These are phyloP conservation scores for Bellardia pandia DNA, from an alignment of 2,888 invertebrate species.

Conservation along the genomic window DNA sequence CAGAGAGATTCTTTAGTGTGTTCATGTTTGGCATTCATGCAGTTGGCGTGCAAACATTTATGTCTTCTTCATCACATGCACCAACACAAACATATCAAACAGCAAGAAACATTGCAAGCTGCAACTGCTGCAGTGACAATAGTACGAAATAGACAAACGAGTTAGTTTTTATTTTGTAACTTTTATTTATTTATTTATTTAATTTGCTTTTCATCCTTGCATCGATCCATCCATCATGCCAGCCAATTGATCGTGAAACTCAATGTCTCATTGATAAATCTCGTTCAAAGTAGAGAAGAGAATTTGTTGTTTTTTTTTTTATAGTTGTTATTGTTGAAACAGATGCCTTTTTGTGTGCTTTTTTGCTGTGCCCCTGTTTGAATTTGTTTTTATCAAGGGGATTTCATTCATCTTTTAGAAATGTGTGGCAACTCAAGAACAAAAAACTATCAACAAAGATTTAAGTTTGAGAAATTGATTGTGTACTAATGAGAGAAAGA, in stretches of 20 bases:
- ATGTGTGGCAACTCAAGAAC: slow-evolving; percentile 53
- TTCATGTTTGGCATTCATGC: slow-evolving; percentile 68
- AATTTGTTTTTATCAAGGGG: slow-evolving; percentile 32
- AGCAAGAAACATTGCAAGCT: slow-evolving; percentile 20
- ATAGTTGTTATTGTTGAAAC: slow-evolving; percentile 5
- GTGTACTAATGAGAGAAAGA: slow-evolving; percentile 42
- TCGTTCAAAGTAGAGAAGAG: slow-evolving; percentile 48
- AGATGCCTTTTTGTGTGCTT: slow-evolving; percentile 49
- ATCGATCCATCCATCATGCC: slow-evolving; percentile 56
- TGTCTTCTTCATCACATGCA: slow-evolving; percentile 51
- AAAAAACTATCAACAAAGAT: neutral
- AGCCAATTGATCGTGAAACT: slow-evolving; percentile 69
- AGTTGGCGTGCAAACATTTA: slow-evolving; percentile 66
- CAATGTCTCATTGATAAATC: slow-evolving; percentile 72
- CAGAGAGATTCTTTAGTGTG: slow-evolving; percentile 63
- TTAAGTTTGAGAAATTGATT: slow-evolving; percentile 29
- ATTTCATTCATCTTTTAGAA: slow-evolving; percentile 67
- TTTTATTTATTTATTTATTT: slow-evolving; percentile 33
- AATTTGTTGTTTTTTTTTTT: slow-evolving; percentile 33
- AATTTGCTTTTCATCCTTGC: neutral
- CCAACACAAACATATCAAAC: neutral
- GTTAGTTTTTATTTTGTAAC: slow-evolving; percentile 25
- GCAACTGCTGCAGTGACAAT: slow-evolving; percentile 17
- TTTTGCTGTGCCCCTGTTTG: slow-evolving; percentile 1
- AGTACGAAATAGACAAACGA: slow-evolving; percentile 61